Percentiles rank a stretch among this genome's conserved stretches.
These are phyloP conservation scores for Cyanocitta stelleri DNA, from an alignment of 2,113 vertebrate species.

Conservation along the genomic window DNA sequence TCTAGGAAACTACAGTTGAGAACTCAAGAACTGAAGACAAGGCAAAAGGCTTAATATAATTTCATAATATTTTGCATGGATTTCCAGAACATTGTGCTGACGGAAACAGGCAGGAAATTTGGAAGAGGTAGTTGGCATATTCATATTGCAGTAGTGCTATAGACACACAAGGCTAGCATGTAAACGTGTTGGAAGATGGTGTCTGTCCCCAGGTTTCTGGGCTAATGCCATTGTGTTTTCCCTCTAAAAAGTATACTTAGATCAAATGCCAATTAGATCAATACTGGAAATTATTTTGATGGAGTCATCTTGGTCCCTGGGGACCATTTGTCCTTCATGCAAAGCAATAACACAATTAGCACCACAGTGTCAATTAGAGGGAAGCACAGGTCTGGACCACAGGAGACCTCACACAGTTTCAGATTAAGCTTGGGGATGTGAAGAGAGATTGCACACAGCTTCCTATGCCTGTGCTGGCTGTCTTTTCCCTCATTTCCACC, in stretches of 20 bases:
- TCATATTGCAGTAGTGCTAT: neutral
- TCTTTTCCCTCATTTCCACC: neutral
- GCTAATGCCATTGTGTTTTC: neutral
- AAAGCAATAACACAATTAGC: neutral
- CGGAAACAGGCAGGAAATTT: neutral
- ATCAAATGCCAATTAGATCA: neutral
- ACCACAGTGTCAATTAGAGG: neutral
- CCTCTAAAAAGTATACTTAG: neutral
- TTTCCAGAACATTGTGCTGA: constrained; percentile 4
- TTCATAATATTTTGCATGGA: neutral
- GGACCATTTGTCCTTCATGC: neutral
- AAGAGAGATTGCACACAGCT: neutral
- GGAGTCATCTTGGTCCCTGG: neutral
- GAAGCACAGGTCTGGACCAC: neutral
- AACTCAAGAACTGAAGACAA: neutral
- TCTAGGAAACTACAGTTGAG: constrained; percentile 37
- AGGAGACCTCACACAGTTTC: neutral
- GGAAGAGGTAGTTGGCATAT: neutral
- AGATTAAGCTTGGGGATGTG: neutral
- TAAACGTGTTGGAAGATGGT: neutral
- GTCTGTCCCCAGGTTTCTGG: neutral
- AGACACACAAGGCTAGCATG: neutral
- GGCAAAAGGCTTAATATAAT: neutral
- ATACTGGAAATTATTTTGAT: neutral
- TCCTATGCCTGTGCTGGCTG: neutral